Base-by-base conservation (phyloP, 1,140 invertebrate genomes). In the Thaumetopoea pityocampa region DNA sequence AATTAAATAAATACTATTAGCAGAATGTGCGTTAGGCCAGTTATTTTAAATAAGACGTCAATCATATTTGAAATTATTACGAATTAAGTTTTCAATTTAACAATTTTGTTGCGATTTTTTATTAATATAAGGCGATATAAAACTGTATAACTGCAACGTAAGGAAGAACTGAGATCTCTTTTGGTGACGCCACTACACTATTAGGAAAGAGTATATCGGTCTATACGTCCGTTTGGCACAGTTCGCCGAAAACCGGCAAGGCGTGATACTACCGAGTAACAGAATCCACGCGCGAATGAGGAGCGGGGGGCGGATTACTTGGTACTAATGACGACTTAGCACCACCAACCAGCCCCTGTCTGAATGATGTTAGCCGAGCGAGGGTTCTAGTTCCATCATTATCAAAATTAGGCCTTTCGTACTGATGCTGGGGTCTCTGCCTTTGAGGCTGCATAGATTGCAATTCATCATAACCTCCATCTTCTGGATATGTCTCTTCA, bases 221-320 rank as follows among this genome's bases (percentile, higher is more conserved):
- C 58, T 77, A 84, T 62, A 84, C 78, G 68, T 84, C 80, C 62
- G 80, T 84, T 84, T 84, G 80, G 80, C 80, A 84, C 80, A 84
- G 48, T 40, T 82, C 78, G 67, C 78, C 80, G 80, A 84, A 82
- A 66, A 64, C 58, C 78, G 76, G 80, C 76, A 80, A 61, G 56
- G 77, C 77, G 67, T 77, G 73, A 79, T 80, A 82, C 80, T 84
- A 84, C 78, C 80, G 73, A 10, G 80, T 81, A 36, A 84, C 65
- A 34, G 80, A 77, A 40, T 84, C 80, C 4, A 70, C 56, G 15
- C 78, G 60, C 9, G 72, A 63, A 42, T 84, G 67, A 3, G 76
- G 69, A 10, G 67, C 65, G 2, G 76, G 73, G 3, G 76, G 72
- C 2, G 76, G 67, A 22, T 77, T 69, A 11, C 61, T 40, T 0